Conservation (phyloP, 1,140 invertebrate genomes). For the Drosophila bifasciata region DNA sequence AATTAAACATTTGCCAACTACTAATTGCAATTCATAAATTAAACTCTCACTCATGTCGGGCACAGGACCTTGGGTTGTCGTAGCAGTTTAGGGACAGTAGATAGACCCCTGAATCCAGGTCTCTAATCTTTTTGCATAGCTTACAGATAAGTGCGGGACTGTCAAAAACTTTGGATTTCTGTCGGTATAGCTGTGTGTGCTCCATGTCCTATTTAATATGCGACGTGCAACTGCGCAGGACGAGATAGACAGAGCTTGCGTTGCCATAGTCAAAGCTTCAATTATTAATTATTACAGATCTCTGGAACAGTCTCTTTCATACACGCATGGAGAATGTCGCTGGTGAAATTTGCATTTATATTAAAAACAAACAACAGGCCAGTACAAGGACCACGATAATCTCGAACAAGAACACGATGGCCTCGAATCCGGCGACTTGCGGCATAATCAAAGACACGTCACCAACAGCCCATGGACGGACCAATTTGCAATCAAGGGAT, state of each 20-base stretch:
- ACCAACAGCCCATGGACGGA: constrained; percentile 74
- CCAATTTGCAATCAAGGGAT: constrained; percentile 63
- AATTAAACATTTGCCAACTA: constrained; percentile 77
- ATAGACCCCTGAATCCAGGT: constrained; percentile 12
- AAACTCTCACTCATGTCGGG: constrained; percentile 29
- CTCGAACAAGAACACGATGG: constrained; percentile 33
- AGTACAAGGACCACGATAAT: constrained; percentile 42
- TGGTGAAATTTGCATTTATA: constrained; percentile 81
- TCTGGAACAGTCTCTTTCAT: constrained; percentile 18
- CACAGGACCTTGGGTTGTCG: constrained; percentile 10
- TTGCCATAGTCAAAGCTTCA: constrained; percentile 64
- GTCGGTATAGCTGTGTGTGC: constrained; percentile 39
- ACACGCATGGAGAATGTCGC: constrained; percentile 54
- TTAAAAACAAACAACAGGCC: constrained; percentile 76
- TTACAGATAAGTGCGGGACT: constrained; percentile 36
- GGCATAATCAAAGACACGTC: constrained; percentile 80
- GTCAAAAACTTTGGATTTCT: constrained; percentile 73
- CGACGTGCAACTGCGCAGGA: constrained; percentile 42
- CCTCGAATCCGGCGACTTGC: constrained; percentile 50
- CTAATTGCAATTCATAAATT: constrained; percentile 79
- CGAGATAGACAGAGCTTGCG: constrained; percentile 44
- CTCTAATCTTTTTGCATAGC: constrained; percentile 19
- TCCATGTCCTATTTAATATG: constrained; percentile 65
- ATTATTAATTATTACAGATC: constrained; percentile 80
- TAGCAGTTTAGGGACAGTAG: not conserved